Base-by-base conservation (phyloP, 2,888 invertebrate species). In the Cephus spinipes region DNA sequence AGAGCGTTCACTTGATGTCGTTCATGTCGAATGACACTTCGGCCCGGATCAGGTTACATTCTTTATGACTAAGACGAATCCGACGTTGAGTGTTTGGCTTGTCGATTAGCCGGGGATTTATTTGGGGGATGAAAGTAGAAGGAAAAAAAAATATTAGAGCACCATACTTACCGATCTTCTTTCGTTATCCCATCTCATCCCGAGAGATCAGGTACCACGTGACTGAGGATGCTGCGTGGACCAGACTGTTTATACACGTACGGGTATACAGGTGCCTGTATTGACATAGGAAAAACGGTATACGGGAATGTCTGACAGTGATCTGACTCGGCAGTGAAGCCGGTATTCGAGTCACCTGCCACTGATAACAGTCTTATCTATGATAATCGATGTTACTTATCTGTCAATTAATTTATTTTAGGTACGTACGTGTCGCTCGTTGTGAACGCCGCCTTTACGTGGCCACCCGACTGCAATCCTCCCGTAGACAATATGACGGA, bases 21-120 rank as follows among this genome's bases (percentile, higher is more conserved):
- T 87, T 85, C 91, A 90, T 91, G 91, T 87, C 89, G 81, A 88
- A 89, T 83, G 81, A 85, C 87, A 85, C 86, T 81, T 83, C 81
- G 78, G 79, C 75, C 73, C 77, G 91, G 91, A 91, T 91, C 87
- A 91, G 82, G 71, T 32, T 71, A 31, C 32, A 9, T 71, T 71
- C 71, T 71, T 30, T 75, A 35, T 15, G 74, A 55, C 73, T 77
- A 68, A 55, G 55, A 3, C 55, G 55, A 55, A 55, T 55, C 23
- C 9, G 23, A 23, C 2, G 55, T 55, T 23, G 55, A 55, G 73
- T 87, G 85, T 88, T 86, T 86, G 77, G 82, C 79, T 69, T 81
- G 73, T 77, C 83, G 87, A 86, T 88, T 83, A 86, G 84, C 79
- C 77, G 80, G 82, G 71, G 71, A 31, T 71, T 55, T 55, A 23